Percentiles rank a stretch among this genome's conserved stretches.
Evolutionary conservation across 2,888 invertebrate species (phyloP).

Genomic region (Nymphalis polychloros): DNA sequence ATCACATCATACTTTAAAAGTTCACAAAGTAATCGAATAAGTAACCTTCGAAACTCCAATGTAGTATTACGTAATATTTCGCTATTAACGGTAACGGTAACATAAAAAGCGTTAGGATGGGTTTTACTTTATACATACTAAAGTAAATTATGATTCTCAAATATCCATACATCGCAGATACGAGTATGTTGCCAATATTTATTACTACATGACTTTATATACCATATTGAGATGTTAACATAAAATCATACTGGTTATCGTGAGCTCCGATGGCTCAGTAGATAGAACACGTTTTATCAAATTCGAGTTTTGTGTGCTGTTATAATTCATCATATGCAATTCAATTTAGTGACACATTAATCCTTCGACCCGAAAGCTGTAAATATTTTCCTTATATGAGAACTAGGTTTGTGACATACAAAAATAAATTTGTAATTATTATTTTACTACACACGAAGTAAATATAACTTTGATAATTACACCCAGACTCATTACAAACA

Average conservation of each 20-base stretch:
- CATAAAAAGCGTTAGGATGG: conserved; percentile 35
- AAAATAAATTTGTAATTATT: too few species aligned
- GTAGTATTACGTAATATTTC: conserved; percentile 27
- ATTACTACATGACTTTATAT: conserved; percentile 29
- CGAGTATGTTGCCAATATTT: conserved; percentile 25
- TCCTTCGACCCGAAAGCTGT: too few species aligned
- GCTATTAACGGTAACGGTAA: conserved; percentile 25
- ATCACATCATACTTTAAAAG: too few species aligned
- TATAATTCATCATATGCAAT: too few species aligned
- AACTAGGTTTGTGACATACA: too few species aligned
- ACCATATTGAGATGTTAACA: conserved; percentile 32
- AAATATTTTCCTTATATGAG: too few species aligned
- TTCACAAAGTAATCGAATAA: background rate
- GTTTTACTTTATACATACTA: conserved; percentile 35
- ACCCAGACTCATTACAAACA: too few species aligned
- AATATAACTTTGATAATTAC: too few species aligned
- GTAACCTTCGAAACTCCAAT: conserved; percentile 10
- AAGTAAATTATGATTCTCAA: conserved; percentile 34
- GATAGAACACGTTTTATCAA: too few species aligned
- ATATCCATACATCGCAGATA: conserved; percentile 28
- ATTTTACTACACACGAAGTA: too few species aligned
- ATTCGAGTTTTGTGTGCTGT: too few species aligned
- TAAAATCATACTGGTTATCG: conserved; percentile 24
- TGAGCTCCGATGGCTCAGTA: conserved; percentile 7
- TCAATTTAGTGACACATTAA: too few species aligned